Percentiles rank a stretch among this genome's conserved stretches.
Evolutionary conservation across 2,113 vertebrate species (phyloP).

Genomic region (Ameiurus melas): DNA sequence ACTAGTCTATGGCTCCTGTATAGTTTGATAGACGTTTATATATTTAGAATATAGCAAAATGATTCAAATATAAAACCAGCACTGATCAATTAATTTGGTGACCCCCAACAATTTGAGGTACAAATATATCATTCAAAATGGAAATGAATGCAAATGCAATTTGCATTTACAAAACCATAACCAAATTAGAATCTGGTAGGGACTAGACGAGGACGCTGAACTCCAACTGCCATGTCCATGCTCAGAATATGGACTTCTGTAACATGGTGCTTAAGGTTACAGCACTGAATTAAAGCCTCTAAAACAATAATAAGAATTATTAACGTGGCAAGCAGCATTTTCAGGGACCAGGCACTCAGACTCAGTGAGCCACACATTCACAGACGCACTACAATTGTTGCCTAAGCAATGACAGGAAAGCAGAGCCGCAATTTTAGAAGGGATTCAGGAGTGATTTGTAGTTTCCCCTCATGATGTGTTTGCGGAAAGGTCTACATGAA

Average conservation of each 20-base stretch:
- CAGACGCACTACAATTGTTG: too few species aligned
- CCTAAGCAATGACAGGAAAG: too few species aligned
- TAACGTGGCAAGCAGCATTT: too few species aligned
- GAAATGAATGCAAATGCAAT: neutral
- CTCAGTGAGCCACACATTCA: too few species aligned
- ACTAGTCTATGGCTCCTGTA: neutral
- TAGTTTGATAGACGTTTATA: neutral
- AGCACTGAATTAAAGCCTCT: neutral
- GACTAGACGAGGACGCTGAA: neutral
- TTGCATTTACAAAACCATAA: constrained; percentile 35
- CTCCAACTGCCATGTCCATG: constrained; percentile 18
- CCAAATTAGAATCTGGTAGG: constrained; percentile 5
- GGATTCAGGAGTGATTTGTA: too few species aligned
- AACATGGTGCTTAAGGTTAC: neutral
- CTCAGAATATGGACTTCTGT: neutral
- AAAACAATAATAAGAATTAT: neutral
- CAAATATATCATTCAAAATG: neutral
- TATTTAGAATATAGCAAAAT: neutral
- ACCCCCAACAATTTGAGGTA: neutral
- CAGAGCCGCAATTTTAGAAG: too few species aligned
- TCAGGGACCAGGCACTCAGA: too few species aligned
- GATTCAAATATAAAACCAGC: neutral
- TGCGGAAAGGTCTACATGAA: too few species aligned
- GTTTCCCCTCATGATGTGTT: too few species aligned
- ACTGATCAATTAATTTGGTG: neutral